Evolutionary conservation across 2,888 invertebrate genomes (phyloP).

Genomic region (Pristionchus maxplancki): DNA sequence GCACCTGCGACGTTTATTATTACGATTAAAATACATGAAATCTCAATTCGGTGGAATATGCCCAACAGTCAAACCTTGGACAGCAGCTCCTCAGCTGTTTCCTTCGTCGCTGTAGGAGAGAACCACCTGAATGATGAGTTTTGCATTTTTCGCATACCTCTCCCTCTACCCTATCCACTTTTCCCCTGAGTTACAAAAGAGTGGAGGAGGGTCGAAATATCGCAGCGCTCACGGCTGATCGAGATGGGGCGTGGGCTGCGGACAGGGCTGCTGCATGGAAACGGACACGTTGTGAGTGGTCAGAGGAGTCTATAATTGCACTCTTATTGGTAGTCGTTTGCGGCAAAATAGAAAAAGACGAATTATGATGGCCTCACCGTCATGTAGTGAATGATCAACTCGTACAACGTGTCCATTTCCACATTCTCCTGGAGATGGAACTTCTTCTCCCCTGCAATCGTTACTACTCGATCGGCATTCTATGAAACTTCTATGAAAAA

Average conservation of each 20-base stretch:
- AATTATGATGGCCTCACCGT: conserved; percentile 49
- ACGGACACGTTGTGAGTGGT: conserved; percentile 68
- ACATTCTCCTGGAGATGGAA: conserved; percentile 75
- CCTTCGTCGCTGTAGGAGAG: conserved; percentile 71
- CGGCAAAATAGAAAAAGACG: no score
- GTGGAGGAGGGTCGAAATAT: not conserved
- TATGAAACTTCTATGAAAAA: not conserved
- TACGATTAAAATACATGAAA: no score
- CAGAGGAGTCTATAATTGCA: conserved; percentile 41
- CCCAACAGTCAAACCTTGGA: conserved; percentile 81
- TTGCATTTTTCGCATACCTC: not conserved
- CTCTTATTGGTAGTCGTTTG: no score
- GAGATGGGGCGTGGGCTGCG: conserved; percentile 77
- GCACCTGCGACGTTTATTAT: conserved; percentile 79
- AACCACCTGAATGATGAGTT: conserved; percentile 67
- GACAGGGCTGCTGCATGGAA: conserved; percentile 72
- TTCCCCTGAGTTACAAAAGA: no score
- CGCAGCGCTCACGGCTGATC: conserved; percentile 66
- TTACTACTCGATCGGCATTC: no score
- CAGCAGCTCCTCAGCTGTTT: conserved; percentile 85
- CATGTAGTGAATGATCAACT: conserved; percentile 76
- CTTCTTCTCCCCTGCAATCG: conserved; percentile 73
- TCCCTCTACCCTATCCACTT: no score
- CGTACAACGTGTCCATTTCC: conserved; percentile 76
- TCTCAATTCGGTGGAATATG: not conserved